Evolutionary conservation across 2,888 invertebrate species (phyloP), one percentile per base, ranked within the genome.

Genomic region (Cephus pygmeus): DNA sequence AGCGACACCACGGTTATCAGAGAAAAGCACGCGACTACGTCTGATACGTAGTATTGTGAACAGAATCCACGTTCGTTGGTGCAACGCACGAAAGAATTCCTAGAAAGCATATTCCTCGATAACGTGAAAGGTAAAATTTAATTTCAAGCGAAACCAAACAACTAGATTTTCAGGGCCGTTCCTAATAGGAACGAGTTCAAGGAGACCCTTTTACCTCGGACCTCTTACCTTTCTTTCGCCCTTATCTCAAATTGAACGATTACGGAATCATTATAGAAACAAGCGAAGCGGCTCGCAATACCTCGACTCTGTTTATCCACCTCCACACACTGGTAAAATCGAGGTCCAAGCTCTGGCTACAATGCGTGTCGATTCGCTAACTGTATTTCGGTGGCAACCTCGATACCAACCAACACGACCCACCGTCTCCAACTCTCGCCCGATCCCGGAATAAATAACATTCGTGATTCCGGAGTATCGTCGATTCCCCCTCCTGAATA

Each of bases 181-280:
- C 86, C 86, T 84, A 71, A 31, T 56, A 9, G 31, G 81, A 89
- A 89, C 82, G 86, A 86, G 88, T 88, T 89, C 89, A 89, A 89
- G 88, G 88, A 34, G 88, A 80, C 88, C 83, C 84, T 81, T 81
- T 81, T 77, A 23, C 35, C n/a, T 30, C 30, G n/a, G 36, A 34
- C 74, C 33, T 71, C 31, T 33, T 33, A 71, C 71, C 71, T 71
- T 71, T 34, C 71, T 71, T 71, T 6, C 71, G 12, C 31, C 71
- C 56, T 56, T 56, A 56, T 56, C 56, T 56, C 56, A 56, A 56
- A 56, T 56, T 56, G 9, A 56, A 56, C 56, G 56, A 56, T 56
- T 56, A 9, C 56, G 23, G 56, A 56, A 56, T 56, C 23, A 3
- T 56, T 56, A 56, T 56, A 56, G 56, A 56, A 56, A 56, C 56